Evolutionary conservation across 2,888 invertebrate genomes (phyloP), one percentile per base, ranked within the genome.

Genomic region (Dynastes hyllus): DNA sequence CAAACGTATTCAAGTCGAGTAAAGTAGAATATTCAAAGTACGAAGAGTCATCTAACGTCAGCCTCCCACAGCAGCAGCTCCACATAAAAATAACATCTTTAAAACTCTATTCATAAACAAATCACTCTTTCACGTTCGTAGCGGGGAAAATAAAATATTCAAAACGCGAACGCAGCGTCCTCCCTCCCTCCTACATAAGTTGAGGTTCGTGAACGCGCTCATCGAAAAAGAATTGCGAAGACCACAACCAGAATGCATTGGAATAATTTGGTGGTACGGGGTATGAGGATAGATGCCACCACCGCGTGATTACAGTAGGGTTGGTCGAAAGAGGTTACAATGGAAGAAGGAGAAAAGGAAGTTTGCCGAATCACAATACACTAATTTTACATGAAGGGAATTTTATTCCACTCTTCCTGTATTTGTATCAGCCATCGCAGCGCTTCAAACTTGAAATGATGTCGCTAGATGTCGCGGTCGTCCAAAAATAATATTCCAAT

Each of bases 401-500:
- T 55, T 55, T 55, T 55, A 55, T 55, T 55, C 55, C n/a, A 16
- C 5, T 55, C 55, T n/a, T n/a, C n/a, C 16, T 55, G 55, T n/a
- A 16, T 55, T 55, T n/a, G 16, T 16, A n/a, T 55, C 55, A 2
- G 16, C 55, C 55, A 3, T 55, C n/a, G 5, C 16, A 2, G 5
- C 55, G n/a, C 4, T 55, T 16, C 55, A 1, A 9, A 9, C 40
- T 9, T 6, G 45, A 45, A 45, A 45, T 45, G 45, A 45, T 45
- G 45, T 51, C 11, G 51, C n/a, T 55, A 5, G 55, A 55, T 55
- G 55, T n/a, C 16, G 2, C 55, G 55, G 55, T 16, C 55, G 55
- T 55, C 66, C 37, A 45, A 37, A 66, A 66, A 66, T 66, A 66
- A 66, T 66, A 66, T 66, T 40, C 5, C 66, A 66, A 40, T 66